A percentile compares a stretch with the other conserved stretches of the same genome.
These are phyloP conservation scores for Apodemia hepburni DNA, from an alignment of 2,888 invertebrate genomes.

Conservation along the genomic window DNA sequence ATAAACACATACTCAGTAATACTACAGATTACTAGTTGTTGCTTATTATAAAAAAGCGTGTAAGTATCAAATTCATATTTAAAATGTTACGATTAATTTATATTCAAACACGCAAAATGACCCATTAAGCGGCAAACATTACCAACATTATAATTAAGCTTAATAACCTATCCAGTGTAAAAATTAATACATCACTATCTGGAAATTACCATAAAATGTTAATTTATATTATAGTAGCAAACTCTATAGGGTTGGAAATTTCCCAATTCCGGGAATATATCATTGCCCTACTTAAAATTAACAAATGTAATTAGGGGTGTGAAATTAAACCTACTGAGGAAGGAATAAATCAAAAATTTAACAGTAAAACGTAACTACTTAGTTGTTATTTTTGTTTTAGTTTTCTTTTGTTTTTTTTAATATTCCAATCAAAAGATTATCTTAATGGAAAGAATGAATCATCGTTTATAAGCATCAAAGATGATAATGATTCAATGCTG, in stretches of 20 bases:
- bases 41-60: no score
- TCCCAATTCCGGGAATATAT: slow-evolving; percentile 1
- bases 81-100: slow-evolving; percentile 5
- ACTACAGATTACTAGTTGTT: no score
- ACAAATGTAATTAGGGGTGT: slow-evolving; percentile 14
- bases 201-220: slow-evolving; percentile 12
- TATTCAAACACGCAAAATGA: slow-evolving; percentile 4
- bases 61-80: neutral
- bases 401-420: no score
- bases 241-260: neutral
- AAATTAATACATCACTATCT: slow-evolving; percentile 13
- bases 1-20: no score
- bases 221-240: slow-evolving; percentile 5
- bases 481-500: no score
- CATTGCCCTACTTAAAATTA: slow-evolving; percentile 10
- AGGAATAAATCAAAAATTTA: neutral
- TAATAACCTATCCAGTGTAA: slow-evolving; percentile 13
- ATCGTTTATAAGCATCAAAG: no score
- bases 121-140: neutral
- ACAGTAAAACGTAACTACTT: neutral
- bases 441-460: no score
- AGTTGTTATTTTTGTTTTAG: no score
- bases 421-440: no score
- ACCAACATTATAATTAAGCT: slow-evolving; percentile 10
- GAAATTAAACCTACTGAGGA: neutral